Evolutionary conservation across 2,113 vertebrate species (phyloP).

Genomic region (Syrrhaptes paradoxus): DNA sequence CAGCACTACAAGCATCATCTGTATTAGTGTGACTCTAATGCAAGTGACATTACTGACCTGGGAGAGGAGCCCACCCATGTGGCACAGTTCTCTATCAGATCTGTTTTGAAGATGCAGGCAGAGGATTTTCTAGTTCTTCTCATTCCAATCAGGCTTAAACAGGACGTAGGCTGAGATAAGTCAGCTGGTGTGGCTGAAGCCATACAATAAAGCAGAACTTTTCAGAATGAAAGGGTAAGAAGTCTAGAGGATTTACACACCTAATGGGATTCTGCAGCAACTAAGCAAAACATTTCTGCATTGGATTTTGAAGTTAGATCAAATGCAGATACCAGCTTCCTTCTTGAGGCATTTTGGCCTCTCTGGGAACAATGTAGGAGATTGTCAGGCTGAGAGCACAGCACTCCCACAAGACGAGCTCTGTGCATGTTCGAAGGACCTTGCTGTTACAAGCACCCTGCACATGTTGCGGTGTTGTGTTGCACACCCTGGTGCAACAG

Average conservation of each 20-base stretch:
- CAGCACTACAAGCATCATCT: not conserved
- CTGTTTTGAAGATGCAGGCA: not conserved
- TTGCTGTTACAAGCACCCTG: not conserved
- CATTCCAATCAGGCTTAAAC: not conserved
- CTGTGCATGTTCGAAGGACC: not conserved
- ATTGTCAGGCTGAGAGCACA: not conserved
- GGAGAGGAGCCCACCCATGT: not conserved
- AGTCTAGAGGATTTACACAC: not conserved
- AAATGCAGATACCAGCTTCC: not conserved
- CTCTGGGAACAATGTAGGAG: accelerated
- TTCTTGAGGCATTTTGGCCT: not conserved
- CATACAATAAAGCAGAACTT: not conserved
- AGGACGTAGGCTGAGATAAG: not conserved
- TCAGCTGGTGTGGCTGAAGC: not conserved
- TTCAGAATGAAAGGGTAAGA: not conserved
- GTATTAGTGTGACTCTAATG: not conserved
- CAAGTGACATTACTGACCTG: not conserved
- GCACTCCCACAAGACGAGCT: not conserved
- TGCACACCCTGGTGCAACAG: not conserved
- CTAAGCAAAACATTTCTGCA: not conserved
- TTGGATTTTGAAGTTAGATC: not conserved
- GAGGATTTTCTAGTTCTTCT: not conserved
- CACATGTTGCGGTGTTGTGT: no score
- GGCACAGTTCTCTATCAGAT: not conserved
- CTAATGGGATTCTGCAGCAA: not conserved